Percentiles rank a stretch among this genome's conserved stretches.
Conservation (phyloP, 2,113 vertebrate genomes). For the Elephas maximus region DNA sequence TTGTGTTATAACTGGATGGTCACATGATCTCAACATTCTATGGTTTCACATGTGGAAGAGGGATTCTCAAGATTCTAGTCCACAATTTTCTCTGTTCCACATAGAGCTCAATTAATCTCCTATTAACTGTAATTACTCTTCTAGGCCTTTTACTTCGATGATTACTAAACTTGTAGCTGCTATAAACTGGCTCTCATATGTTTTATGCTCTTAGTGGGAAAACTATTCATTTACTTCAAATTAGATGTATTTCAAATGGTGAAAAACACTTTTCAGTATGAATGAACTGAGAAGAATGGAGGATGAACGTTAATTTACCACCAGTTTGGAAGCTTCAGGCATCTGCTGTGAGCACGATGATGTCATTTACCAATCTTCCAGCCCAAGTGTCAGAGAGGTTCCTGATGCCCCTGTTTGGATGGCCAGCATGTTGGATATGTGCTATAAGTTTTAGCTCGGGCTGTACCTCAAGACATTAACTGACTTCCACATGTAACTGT, state of each 20-base stretch:
- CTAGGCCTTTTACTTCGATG: slow-evolving; percentile 64
- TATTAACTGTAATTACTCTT: slow-evolving; percentile 74
- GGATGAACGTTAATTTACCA: slow-evolving; percentile 21
- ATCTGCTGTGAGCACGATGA: neutral
- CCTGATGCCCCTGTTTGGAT: neutral
- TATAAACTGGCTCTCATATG: slow-evolving; percentile 62
- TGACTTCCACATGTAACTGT: neutral
- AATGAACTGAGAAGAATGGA: slow-evolving; percentile 59
- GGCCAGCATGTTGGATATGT: neutral
- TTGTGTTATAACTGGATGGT: neutral
- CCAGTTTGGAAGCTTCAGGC: slow-evolving; percentile 61
- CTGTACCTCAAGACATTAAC: neutral
- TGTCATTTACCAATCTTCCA: neutral
- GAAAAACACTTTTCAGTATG: slow-evolving; percentile 71
- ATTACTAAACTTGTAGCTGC: slow-evolving; percentile 70
- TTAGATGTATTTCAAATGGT: slow-evolving; percentile 76
- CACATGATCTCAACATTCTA: neutral
- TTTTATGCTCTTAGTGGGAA: slow-evolving; percentile 76
- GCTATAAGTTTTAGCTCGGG: neutral
- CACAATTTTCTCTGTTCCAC: slow-evolving; percentile 38
- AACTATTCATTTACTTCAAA: slow-evolving; percentile 78
- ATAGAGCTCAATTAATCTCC: slow-evolving; percentile 78
- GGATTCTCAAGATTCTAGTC: neutral
- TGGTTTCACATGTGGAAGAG: slow-evolving; percentile 39
- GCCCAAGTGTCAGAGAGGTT: neutral